A percentile compares a stretch with the other conserved stretches of the same genome.
Conservation (phyloP, 2,113 vertebrate genomes). For the Lepus americanus region DNA sequence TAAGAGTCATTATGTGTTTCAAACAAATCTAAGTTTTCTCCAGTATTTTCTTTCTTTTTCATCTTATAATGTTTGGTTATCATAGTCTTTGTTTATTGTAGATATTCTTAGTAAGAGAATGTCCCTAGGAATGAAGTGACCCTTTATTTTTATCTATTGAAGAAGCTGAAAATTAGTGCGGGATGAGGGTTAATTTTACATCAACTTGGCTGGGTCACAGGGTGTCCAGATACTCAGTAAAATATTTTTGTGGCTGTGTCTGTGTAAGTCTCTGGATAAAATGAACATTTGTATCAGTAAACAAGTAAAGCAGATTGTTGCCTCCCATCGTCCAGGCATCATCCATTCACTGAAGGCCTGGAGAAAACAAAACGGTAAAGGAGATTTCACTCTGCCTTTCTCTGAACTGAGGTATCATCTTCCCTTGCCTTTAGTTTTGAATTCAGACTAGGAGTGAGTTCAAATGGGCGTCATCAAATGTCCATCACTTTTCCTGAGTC, state of each 20-base stretch:
- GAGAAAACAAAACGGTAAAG: neutral
- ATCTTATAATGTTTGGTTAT: neutral
- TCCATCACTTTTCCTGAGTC: neutral
- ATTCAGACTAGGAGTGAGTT: neutral
- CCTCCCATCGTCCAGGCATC: neutral
- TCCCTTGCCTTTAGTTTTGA: neutral
- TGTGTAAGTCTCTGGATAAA: neutral
- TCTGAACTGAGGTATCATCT: neutral
- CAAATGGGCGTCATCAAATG: too few relatives aligned
- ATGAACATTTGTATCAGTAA: neutral
- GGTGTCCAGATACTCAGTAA: neutral
- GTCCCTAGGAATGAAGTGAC: neutral
- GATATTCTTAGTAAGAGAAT: neutral
- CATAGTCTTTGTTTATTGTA: neutral
- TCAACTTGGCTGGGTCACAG: neutral
- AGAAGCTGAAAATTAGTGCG: neutral
- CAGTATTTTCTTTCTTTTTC: neutral
- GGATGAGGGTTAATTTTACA: neutral
- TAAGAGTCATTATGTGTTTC: neutral
- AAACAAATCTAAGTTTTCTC: neutral
- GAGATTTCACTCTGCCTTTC: neutral
- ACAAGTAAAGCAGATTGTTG: neutral
- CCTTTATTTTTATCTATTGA: constrained; percentile 39
- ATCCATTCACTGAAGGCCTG: neutral
- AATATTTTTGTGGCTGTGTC: neutral